These are phyloP conservation scores for Aricia artaxerxes DNA, from an alignment of 2,888 invertebrate species.

Conservation along the genomic window DNA sequence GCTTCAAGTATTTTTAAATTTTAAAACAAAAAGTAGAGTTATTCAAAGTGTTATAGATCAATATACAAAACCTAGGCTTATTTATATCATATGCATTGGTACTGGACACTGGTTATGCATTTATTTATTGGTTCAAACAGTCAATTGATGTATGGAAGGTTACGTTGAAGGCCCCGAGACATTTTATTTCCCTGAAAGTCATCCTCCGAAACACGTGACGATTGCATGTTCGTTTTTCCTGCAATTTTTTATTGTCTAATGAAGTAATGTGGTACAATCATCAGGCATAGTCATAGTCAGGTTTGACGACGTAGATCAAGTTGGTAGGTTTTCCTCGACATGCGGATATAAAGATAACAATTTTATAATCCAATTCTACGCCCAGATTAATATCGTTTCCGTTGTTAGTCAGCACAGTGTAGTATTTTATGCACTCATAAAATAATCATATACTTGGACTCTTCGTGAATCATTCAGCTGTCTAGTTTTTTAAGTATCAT, in stretches of 20 bases:
- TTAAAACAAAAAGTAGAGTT: no score
- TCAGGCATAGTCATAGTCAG: neutral
- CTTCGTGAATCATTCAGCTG: neutral
- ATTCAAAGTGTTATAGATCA: no score
- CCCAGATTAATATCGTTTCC: conserved; percentile 7
- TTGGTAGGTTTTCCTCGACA: conserved; percentile 14
- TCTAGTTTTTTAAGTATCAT: conserved; percentile 17
- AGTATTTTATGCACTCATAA: conserved; percentile 9
- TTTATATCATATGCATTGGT: no score
- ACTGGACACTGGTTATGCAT: neutral
- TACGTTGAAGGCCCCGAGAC: neutral
- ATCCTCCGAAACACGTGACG: neutral
- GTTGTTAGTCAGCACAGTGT: conserved; percentile 6
- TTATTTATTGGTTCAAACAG: neutral
- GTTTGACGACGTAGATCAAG: neutral
- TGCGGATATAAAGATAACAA: conserved; percentile 12
- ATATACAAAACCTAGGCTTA: no score
- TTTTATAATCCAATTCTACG: conserved; percentile 21
- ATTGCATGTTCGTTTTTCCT: conserved; percentile 13
- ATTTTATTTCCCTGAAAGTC: conserved; percentile 4
- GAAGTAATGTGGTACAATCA: neutral
- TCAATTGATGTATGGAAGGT: neutral
- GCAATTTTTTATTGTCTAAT: neutral
- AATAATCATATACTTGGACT: conserved; percentile 7
- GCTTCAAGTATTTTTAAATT: neutral